Base-by-base conservation (phyloP, 1,140 invertebrate genomes). In the Matsumurasca onukii region DNA sequence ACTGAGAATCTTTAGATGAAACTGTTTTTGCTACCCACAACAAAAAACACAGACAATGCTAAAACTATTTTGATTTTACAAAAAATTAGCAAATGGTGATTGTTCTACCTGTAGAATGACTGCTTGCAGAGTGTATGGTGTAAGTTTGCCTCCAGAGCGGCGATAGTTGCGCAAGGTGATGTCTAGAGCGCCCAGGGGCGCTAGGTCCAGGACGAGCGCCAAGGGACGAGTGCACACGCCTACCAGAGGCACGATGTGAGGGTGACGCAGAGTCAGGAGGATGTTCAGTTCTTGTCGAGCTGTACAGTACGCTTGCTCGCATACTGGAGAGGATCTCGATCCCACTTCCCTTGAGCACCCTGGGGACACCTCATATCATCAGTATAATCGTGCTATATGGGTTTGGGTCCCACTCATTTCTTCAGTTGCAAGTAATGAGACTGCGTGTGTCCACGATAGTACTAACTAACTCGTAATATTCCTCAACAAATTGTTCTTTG, bases 281-380 rank as follows among this genome's bases (percentile, higher is more conserved):
- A 99, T 96, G 73, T 91, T 91, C 66, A 98, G 80, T 80, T 99
- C 97, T 80, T 98, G 96, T 31, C 97, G 83, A 1, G 95, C 94
- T 0, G 90, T 97, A 79, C 90, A 96, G 81, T 99, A 99, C 0
- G 97, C 95, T 95, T 92, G 76, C 94, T 97, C 1, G 95, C 93
- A 71, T 93, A 93, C 76, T 95, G 92, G 49, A 93, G 80, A 0
- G 92, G 93, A 80, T 97, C 94, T 29, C 94, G 81, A 75, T 94
- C 91, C 95, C 95, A 98, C 78, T 96, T 95, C 9, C 88, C 89
- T 74, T 90, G 84, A 0, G 91, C 91, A 66, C 89, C 87, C 83
- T 90, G 80, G n/a, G 74, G 74, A n/a, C n/a, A n/a, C n/a, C n/a
- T n/a, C n/a, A n/a, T n/a, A n/a, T n/a, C n/a, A n/a, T n/a, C n/a